phyloP scores from a whole-genome alignment of 92 coral and sea anemone species.

The Zoanthus gigantus region DNA sequence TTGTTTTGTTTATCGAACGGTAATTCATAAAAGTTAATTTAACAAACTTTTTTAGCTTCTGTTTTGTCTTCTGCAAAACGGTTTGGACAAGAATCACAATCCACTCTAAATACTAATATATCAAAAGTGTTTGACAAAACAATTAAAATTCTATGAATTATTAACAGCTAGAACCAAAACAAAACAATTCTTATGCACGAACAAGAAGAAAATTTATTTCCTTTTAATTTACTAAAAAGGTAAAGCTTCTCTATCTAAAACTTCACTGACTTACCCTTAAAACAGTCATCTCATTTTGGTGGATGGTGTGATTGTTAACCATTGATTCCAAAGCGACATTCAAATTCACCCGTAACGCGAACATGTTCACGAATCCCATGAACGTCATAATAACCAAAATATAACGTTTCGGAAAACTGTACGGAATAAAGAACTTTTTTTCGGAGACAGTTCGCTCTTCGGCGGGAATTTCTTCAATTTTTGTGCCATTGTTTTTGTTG shows the following conservation, averaged over 20 bases:
- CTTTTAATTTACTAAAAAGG: too few species aligned
- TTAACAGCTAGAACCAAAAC: conserved; percentile 16
- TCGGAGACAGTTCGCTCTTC: neutral
- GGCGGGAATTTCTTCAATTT: conserved; percentile 1
- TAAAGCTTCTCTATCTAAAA: too few species aligned
- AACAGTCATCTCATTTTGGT: conserved; percentile 65
- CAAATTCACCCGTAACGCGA: conserved; percentile 82
- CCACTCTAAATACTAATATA: neutral
- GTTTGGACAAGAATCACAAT: neutral
- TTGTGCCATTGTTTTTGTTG: conserved; percentile 20
- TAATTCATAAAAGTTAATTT: neutral
- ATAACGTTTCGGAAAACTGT: conserved; percentile 85
- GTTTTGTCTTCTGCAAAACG: neutral
- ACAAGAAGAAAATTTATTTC: neutral
- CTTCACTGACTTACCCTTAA: conserved; percentile 62
- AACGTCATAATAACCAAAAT: conserved; percentile 85
- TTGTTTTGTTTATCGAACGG: neutral
- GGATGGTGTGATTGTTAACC: conserved; percentile 90
- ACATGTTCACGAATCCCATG: conserved; percentile 88
- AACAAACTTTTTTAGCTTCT: neutral
- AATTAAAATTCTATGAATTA: conserved; percentile 1
- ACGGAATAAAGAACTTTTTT: neutral
- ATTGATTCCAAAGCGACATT: conserved; percentile 89
- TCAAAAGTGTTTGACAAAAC: neutral
- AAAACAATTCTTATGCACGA: conserved; percentile 14